Evolutionary conservation across 1,140 invertebrate species (phyloP), one percentile per base, ranked within the genome.

Genomic region (Pachypeltis micranthus): DNA sequence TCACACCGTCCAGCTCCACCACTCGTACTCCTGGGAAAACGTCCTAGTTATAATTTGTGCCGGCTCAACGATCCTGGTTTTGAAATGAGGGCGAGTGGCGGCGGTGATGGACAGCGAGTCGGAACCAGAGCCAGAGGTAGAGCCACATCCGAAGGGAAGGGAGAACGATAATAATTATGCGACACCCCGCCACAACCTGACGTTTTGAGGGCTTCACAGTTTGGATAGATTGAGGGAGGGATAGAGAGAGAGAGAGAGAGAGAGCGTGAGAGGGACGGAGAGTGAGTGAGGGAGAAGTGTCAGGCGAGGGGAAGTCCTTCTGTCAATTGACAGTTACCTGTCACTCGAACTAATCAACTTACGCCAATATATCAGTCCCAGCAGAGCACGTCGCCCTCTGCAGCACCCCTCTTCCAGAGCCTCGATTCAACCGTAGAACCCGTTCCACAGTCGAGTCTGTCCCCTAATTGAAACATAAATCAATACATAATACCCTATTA

Each of bases 401-500:
- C 27, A 14, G 34, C 34, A 56, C 16, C 54, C 54, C 54, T 26
- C 25, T 56, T 56, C 34, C n/a, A 39, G 7, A 7, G 26, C 26
- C 25, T 25, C 54, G 16, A 19, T 25, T 28, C 28, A 16, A 25
- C 57, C 26, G 24, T 31, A 26, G 29, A n/a, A n/a, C n/a, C n/a
- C n/a, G n/a, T n/a, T n/a, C n/a, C n/a, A n/a, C n/a, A n/a, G n/a
- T n/a, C 28, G n/a, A 23, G 31, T 10, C 31, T 23, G 27, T 59
- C 57, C 24, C 28, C 57, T 59, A 59, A 59, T 59, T 59, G 57
- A 59, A 59, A 59, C 57, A 59, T 59, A 59, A 59, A 59, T 59
- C 57, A 59, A 59, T 59, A 59, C 57, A 59, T 59, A 59, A 59
- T 59, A 59, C 57, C 57, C 57, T 23, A 59, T 59, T 59, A 59